Evolutionary conservation across 1,140 invertebrate species (phyloP), one percentile per base, ranked within the genome.

Genomic region (Medauroidea extradentata): DNA sequence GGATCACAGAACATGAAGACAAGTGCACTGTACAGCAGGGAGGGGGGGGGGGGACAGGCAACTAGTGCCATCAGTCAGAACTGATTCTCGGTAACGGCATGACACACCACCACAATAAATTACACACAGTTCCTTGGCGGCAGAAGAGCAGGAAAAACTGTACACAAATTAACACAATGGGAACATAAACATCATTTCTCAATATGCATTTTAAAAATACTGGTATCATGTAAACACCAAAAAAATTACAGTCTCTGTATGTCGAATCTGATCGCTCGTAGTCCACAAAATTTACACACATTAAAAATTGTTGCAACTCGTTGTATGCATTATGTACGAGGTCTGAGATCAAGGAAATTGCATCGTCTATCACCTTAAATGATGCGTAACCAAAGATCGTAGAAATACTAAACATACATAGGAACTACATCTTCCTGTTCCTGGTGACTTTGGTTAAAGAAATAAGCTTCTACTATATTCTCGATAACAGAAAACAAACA

Each of bases 321-420:
- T 74, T 75, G 73, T 76, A 68, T 71, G 68, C 68, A 24, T 24
- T 46, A 25, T 71, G 71, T 69, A 75, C 69, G 69, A 75, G 70
- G 71, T 73, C 70, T 77, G 75, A 76, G 75, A 77, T 77, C 75
- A 76, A 75, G 73, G 73, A 76, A 75, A 75, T 67, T 71, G 71
- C 68, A 64, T 67, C 62, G 72, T 74, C 65, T 41, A 57, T 29
- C 44, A 50, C 48, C 44, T 46, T 41, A 50, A 50, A 34, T 46
- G 24, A 46, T 57, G 25, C 34, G 29, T 27, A 50, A 50, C 56
- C 54, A 57, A 19, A 57, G 54, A 25, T 46, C 54, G 23, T 18
- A 41, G 34, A 41, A 51, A 42, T 57, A 51, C 44, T 57, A 50
- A 23, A 49, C 44, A 48, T 41, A 44, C 34, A 51, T 57, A 50